Evolutionary conservation across 2,113 vertebrate species (phyloP).

Genomic region (Cichladusa arquata): DNA sequence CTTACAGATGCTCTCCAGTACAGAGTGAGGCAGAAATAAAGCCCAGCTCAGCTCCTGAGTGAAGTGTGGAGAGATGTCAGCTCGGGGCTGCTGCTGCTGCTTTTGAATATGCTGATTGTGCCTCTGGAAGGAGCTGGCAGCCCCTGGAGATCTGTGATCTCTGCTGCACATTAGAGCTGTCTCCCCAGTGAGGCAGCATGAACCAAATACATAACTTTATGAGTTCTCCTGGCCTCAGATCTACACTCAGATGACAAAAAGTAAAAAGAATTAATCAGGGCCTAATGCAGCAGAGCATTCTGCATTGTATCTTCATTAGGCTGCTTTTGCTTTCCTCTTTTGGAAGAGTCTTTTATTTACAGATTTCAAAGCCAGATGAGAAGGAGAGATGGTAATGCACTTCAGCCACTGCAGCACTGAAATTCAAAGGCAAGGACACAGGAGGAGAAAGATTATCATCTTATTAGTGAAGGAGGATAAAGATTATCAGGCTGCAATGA

Average conservation of each 20-base stretch:
- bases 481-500: constrained; percentile 48
- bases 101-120: neutral
- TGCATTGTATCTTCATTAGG: neutral
- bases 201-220: neutral
- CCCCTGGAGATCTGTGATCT: neutral
- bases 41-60: neutral
- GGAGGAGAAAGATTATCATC: constrained; percentile 64
- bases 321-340: constrained; percentile 6
- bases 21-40: neutral
- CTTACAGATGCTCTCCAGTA: neutral
- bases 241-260: neutral
- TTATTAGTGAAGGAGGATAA: constrained; percentile 55
- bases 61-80: neutral
- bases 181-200: neutral
- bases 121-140: neutral
- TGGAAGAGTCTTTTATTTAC: constrained; percentile 43
- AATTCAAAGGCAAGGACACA: constrained; percentile 55
- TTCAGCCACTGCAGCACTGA: constrained; percentile 1
- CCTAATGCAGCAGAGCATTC: neutral
- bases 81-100: neutral
- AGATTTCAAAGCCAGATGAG: constrained; percentile 35
- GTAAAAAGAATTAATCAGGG: neutral
- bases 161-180: neutral
- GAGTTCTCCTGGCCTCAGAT: neutral
- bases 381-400: neutral